These are phyloP conservation scores for Oncorhynchus nerka DNA, from an alignment of 2,113 vertebrate species.

Conservation along the genomic window DNA sequence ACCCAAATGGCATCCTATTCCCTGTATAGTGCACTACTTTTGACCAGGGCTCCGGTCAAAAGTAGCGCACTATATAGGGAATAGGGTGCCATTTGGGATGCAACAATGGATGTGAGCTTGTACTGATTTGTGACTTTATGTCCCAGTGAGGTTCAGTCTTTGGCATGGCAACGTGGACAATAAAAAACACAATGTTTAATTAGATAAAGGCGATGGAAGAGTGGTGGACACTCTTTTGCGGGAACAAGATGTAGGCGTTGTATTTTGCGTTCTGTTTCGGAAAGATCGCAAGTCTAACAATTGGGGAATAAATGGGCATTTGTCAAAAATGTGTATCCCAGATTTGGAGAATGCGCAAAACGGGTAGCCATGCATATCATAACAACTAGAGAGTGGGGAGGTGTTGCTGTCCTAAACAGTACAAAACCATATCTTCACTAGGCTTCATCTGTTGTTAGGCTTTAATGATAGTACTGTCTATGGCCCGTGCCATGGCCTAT, in stretches of 20 bases:
- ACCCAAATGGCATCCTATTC: too few relatives aligned
- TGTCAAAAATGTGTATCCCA: not conserved
- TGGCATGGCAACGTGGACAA: not conserved
- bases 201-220: conserved; percentile 1
- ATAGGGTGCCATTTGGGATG: too few relatives aligned
- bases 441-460: not conserved
- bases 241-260: not conserved
- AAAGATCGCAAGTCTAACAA: not conserved
- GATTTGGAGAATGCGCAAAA: not conserved
- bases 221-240: not conserved
- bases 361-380: not conserved
- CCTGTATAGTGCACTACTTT: too few relatives aligned
- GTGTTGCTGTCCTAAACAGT: not conserved
- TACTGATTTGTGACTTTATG: not conserved
- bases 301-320: not conserved
- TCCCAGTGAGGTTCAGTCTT: conserved; percentile 18
- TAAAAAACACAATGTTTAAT: not conserved
- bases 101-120: not conserved
- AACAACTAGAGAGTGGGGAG: not conserved
- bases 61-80: too few relatives aligned
- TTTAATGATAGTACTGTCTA: not conserved
- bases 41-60: too few relatives aligned
- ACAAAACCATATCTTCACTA: not conserved
- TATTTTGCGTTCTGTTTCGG: not conserved
- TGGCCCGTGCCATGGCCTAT: not conserved